Percentiles rank a stretch among this genome's conserved stretches.
These are phyloP conservation scores for Tolypeutes matacus DNA, from an alignment of 2,797 vertebrate genomes.

Conservation along the genomic window DNA sequence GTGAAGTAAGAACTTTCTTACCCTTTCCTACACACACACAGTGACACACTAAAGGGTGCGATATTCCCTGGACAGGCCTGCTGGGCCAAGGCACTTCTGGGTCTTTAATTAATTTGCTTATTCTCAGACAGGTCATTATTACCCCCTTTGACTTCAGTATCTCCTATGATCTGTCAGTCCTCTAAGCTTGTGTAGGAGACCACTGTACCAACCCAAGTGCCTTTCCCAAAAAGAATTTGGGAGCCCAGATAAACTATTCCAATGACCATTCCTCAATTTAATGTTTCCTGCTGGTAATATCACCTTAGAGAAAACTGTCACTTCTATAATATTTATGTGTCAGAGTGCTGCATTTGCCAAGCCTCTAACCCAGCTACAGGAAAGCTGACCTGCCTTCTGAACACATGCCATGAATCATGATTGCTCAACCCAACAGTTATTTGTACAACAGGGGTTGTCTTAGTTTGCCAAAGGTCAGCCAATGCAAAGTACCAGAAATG, in stretches of 20 bases:
- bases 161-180: background rate
- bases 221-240: background rate
- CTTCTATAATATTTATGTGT: background rate
- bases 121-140: background rate
- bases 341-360: background rate
- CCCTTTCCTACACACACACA: background rate
- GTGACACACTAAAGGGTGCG: background rate
- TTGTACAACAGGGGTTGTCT: background rate
- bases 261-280: background rate
- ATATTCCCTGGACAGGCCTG: background rate
- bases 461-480: no score
- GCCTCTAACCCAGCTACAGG: background rate
- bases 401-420: background rate
- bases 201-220: background rate
- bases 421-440: background rate
- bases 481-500: no score
- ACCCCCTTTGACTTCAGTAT: background rate
- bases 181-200: background rate
- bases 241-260: background rate
- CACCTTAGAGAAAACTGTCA: background rate
- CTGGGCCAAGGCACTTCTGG: background rate
- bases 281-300: background rate
- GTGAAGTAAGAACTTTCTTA: background rate
- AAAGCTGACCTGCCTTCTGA: background rate
- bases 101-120: background rate